Base-by-base conservation (phyloP, 2,797 vertebrate genomes). In the Pogonophryne albipinna region DNA sequence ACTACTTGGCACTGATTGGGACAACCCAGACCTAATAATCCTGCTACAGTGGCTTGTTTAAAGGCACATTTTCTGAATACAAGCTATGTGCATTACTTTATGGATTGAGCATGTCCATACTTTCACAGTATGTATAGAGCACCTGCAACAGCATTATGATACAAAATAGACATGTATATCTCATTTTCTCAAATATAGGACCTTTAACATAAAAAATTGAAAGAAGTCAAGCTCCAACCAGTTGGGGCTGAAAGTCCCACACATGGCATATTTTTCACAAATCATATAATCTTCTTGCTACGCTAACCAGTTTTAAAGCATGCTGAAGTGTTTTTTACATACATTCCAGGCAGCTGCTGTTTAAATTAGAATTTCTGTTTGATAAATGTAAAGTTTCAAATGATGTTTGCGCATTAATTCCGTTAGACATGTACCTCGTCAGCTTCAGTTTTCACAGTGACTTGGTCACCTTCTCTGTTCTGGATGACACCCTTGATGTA, bases 401-500 rank as follows among this genome's bases (percentile, higher is more conserved):
- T 49, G 1, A 23, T 42, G 3, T 27, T 49, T 52, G 14, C 6
- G 0, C 3, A 63, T 17, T 51, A 13, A 65, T 31, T 19, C 10
- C 15, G 19, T 6, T 62, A 19, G 10, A 0, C 6, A 41, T 52
- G 66, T 72, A 96, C 96, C 92, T 94, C 94, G 71, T 91, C 92
- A 23, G 95, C 93, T 15, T 94, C 89, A 0, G 96, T 97, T 75
- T 97, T 95, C 80, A 96, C 95, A 0, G 89, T 95, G 74, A 94
- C 93, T 67, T 94, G 95, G 56, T 90, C 91, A 0, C 87, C 92
- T 19, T 96, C 95, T 4, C 79, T 84, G 42, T 88, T 93, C 89
- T 96, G 95, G 64, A 97, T 94, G 64, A 92, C 93, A 1, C 94
- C 96, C 86, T 93, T 96, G 78, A 92, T 86, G 44, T 96, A 97